phyloP scores from a whole-genome alignment of 2,888 invertebrate species.

The Molorchus minor region DNA sequence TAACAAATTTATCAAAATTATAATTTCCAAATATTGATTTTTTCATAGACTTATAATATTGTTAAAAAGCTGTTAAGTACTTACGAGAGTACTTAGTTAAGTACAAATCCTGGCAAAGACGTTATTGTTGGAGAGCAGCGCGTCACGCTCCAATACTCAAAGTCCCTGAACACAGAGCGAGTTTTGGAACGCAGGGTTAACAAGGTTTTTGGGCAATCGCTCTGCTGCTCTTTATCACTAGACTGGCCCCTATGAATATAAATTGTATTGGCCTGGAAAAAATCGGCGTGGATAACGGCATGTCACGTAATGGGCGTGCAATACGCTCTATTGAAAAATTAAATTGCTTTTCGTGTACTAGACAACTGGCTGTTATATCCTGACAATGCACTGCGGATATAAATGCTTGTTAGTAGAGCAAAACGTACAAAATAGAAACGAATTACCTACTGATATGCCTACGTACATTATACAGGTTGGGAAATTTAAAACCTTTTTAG shows the following conservation, averaged over 20 bases:
- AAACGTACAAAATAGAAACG: not conserved
- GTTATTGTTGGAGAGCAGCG: not conserved
- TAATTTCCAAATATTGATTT: too few species aligned
- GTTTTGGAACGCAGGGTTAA: not conserved
- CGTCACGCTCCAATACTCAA: not conserved
- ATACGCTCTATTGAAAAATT: slow-evolving; percentile 10
- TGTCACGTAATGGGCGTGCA: slow-evolving; percentile 4
- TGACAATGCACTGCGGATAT: slow-evolving; percentile 1
- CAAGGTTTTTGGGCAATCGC: not conserved
- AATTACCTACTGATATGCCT: not conserved
- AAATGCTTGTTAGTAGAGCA: slow-evolving; percentile 1
- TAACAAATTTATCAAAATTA: too few species aligned
- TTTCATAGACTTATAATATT: too few species aligned
- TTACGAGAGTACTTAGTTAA: too few species aligned
- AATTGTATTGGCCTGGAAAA: slow-evolving; percentile 14
- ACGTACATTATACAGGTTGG: not conserved
- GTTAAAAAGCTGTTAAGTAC: too few species aligned
- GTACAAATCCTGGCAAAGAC: too few species aligned
- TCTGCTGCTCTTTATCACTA: slow-evolving; percentile 10
- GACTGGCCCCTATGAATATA: slow-evolving; percentile 17
- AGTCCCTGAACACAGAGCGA: not conserved
- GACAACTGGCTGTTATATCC: slow-evolving; percentile 1
- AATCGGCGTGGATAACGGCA: not conserved
- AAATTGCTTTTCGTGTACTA: slow-evolving; percentile 11
- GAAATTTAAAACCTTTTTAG: too few species aligned